Base-by-base conservation (phyloP, 2,113 vertebrate genomes). In the Archilochus colubris region DNA sequence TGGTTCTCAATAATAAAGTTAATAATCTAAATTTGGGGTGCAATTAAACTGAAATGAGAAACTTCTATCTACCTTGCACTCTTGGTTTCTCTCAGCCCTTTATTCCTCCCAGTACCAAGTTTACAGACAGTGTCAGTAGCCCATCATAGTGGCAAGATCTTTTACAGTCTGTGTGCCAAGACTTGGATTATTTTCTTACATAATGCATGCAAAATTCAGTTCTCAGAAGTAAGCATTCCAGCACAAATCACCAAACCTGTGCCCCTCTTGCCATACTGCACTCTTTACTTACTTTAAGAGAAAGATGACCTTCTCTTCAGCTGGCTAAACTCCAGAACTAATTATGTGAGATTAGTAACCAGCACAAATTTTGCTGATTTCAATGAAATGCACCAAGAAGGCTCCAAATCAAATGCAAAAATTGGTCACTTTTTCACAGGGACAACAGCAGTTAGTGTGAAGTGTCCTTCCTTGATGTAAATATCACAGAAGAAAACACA, bases 291-390 rank as follows among this genome's bases (percentile, higher is more conserved):
- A 11, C 38, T 89, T 81, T 23, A 80, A 67, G 64, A 74, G 27
- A 85, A 93, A 93, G 64, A 86, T 59, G 44, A 93, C 44, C 46
- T 88, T 77, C 27, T 16, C n/a, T 86, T 86, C 40, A 74, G 38
- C 58, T 95, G 90, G 86, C 85, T 94, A 90, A 72, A 64, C 30
- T 95, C 88, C 93, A 95, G 88, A 88, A 91, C 50, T 61, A 93
- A 90, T 95, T 95, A 95, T 76, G 53, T 86, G 76, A 93, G 83
- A 95, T 96, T 86, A 96, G 66, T 51, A 62, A 81, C 64, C 85
- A 93, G 82, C 76, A 91, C 79, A 91, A 95, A 90, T 68, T 69
- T 93, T 23, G 31, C 50, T 88, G 85, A 86, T 95, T 95, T 94
- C 68, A 88, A 81, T 11, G 33, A 94, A 94, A 79, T 86, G 75